Conservation (phyloP, 2,888 invertebrate species). For the Cheilosia variabilis region DNA sequence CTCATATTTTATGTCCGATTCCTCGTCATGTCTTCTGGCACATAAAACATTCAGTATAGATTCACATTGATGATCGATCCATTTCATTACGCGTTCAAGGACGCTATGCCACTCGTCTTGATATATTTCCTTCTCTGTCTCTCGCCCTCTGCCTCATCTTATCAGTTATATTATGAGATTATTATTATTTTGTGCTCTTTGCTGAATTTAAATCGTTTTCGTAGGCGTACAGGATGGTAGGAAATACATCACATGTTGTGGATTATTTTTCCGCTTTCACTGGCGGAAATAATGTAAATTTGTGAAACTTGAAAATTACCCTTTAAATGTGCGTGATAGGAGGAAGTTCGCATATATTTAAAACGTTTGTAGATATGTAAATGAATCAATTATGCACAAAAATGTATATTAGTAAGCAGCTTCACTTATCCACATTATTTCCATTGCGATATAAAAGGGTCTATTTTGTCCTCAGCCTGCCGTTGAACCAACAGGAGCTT, state of each 20-base stretch:
- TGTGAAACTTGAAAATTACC: slow-evolving; percentile 18
- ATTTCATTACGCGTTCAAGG: slow-evolving; percentile 66
- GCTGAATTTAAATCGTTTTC: slow-evolving; percentile 9
- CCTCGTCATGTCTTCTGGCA: slow-evolving; percentile 9
- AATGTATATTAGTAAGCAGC: too few species aligned
- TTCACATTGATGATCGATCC: slow-evolving; percentile 57
- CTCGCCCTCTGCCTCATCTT: not conserved
- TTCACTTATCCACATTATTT: too few species aligned
- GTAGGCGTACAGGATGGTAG: not conserved
- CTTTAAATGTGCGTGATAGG: not conserved
- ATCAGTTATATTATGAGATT: not conserved
- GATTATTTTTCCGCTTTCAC: slow-evolving; percentile 16
- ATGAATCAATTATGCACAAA: too few species aligned
- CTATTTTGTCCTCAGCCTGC: too few species aligned
- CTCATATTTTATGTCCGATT: slow-evolving; percentile 41
- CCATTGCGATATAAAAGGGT: too few species aligned
- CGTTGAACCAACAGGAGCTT: too few species aligned
- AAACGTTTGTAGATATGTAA: too few species aligned
- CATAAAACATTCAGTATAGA: slow-evolving; percentile 56
- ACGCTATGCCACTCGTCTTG: slow-evolving; percentile 5
- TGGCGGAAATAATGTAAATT: slow-evolving; percentile 14
- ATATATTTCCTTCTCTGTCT: not conserved
- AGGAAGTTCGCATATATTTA: too few species aligned
- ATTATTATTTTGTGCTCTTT: slow-evolving; percentile 9
- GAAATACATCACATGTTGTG: slow-evolving; percentile 16